Evolutionary conservation across 2,797 vertebrate genomes (phyloP).

Genomic region (Otus scops): DNA sequence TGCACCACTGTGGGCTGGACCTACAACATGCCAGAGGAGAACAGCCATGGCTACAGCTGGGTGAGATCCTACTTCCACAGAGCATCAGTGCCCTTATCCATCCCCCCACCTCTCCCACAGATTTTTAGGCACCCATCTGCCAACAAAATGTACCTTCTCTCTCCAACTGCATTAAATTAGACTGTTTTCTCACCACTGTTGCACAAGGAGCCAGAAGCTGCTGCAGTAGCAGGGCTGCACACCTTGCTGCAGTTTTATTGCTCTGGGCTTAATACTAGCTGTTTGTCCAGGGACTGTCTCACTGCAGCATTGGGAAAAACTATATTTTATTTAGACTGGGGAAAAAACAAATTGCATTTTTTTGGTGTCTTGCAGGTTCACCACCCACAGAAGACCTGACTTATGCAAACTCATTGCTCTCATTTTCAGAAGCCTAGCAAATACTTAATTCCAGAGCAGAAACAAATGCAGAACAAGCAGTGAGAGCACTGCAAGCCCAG

Average conservation of each 20-base stretch:
- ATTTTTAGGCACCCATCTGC: background rate
- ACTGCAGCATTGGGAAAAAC: background rate
- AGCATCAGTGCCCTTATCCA: background rate
- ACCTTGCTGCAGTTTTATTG: background rate
- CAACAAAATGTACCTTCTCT: background rate
- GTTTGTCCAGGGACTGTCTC: background rate
- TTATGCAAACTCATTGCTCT: background rate
- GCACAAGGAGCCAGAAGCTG: background rate
- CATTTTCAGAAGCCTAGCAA: background rate
- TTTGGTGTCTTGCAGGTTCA: background rate
- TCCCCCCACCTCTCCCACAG: fast-evolving
- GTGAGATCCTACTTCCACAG: background rate
- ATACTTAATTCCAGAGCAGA: background rate
- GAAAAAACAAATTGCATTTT: background rate
- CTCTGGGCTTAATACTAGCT: background rate
- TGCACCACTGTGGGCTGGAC: background rate
- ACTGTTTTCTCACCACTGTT: background rate
- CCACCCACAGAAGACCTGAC: background rate
- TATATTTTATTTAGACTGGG: background rate
- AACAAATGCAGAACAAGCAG: background rate
- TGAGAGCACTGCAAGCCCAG: background rate
- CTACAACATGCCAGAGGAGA: background rate
- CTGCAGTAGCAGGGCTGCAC: fast-evolving
- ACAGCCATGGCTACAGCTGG: fast-evolving
- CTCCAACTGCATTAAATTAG: background rate